Conservation (phyloP, 2,888 invertebrate species). For the Tenthredo amoena region DNA sequence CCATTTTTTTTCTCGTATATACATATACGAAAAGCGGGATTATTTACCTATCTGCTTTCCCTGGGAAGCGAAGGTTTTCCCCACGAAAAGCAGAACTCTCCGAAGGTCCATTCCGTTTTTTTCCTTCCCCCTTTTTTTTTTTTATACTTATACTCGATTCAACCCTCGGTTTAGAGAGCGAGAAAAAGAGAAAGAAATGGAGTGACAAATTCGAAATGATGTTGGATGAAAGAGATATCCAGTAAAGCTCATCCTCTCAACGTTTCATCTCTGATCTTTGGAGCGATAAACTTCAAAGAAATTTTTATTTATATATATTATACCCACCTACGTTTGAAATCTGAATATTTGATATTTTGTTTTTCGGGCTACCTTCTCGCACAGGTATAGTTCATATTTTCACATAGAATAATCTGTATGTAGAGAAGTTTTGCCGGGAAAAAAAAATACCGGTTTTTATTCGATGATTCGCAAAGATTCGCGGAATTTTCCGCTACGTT, state of each 20-base stretch:
- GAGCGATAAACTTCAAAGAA: slow-evolving; percentile 18
- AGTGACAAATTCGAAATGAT: slow-evolving; percentile 27
- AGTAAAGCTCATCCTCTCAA: slow-evolving; percentile 7
- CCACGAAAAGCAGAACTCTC: neutral
- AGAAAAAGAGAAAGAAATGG: slow-evolving; percentile 13
- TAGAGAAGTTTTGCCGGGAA: neutral
- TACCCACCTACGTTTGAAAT: neutral
- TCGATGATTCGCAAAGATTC: neutral
- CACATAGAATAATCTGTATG: neutral
- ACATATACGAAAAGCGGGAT: neutral
- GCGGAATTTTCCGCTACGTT: neutral
- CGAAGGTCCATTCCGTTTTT: neutral
- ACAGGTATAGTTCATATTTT: neutral
- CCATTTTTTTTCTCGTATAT: neutral
- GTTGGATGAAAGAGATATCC: slow-evolving; percentile 22
- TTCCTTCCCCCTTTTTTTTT: neutral
- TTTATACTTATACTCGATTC: neutral
- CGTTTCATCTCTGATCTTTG: slow-evolving; percentile 8
- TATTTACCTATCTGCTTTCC: neutral
- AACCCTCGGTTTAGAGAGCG: slow-evolving; percentile 15
- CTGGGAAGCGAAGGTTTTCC: neutral
- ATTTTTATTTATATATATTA: slow-evolving; percentile 5
- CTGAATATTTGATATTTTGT: neutral
- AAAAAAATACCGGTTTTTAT: neutral
- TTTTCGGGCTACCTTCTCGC: neutral